phyloP scores from a whole-genome alignment of 1,140 invertebrate genomes.

The Sycophaga agraensis region DNA sequence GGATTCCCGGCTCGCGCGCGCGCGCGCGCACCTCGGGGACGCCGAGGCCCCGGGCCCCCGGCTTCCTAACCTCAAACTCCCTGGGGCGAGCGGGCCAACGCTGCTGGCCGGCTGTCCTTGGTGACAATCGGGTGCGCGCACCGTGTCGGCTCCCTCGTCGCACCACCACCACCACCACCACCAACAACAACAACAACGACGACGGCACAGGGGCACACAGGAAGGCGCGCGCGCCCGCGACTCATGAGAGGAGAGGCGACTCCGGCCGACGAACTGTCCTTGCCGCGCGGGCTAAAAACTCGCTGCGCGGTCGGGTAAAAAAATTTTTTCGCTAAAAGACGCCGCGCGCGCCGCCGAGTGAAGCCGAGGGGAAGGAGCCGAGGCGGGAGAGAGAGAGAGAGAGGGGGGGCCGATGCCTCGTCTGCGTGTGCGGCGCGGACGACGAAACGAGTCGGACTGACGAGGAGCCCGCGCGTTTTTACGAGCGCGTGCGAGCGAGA shows the following conservation, averaged over 20 bases:
- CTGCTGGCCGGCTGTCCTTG: too few relatives aligned
- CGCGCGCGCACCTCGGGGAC: too few relatives aligned
- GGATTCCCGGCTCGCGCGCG: too few relatives aligned
- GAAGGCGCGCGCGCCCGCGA: not conserved
- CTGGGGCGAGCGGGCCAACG: too few relatives aligned
- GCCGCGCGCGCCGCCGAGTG: not conserved
- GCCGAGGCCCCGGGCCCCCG: too few relatives aligned
- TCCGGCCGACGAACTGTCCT: too few relatives aligned
- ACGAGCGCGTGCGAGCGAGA: constrained; percentile 2
- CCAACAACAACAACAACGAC: too few relatives aligned
- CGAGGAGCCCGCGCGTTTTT: constrained; percentile 26
- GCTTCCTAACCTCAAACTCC: too few relatives aligned
- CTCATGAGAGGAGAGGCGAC: not conserved
- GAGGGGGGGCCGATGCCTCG: not conserved
- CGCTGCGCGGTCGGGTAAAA: not conserved
- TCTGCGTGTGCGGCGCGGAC: constrained; percentile 8
- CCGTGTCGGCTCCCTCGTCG: not conserved
- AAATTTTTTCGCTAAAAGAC: not conserved
- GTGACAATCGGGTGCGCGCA: too few relatives aligned
- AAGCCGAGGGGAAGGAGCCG: not conserved
- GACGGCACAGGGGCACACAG: not conserved
- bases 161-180: too few relatives aligned
- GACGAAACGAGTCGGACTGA: constrained; percentile 22
- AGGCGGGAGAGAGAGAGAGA: not conserved
- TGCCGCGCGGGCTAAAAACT: not conserved